phyloP scores from a whole-genome alignment of 2,113 vertebrate genomes.

The Ophiodon elongatus region DNA sequence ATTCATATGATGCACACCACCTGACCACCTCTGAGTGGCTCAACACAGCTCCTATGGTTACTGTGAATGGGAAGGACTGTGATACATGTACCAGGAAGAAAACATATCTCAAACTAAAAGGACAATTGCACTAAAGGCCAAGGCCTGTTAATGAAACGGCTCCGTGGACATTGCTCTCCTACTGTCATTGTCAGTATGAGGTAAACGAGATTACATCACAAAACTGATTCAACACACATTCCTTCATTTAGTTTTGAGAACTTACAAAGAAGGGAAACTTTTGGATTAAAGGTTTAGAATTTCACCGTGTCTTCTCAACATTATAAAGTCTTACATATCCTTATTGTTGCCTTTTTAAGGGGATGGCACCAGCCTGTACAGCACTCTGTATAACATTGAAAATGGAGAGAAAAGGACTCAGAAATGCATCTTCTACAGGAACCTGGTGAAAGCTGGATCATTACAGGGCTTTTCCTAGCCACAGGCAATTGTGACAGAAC shows the following conservation, averaged over 20 bases:
- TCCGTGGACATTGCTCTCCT: neutral
- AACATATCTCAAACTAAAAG: too few relatives aligned
- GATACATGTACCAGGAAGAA: too few relatives aligned
- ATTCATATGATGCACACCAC: neutral
- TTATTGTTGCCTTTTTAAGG: neutral
- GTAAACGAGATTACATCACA: neutral
- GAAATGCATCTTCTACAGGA: neutral
- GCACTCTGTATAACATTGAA: neutral
- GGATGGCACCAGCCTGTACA: neutral
- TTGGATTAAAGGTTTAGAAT: neutral
- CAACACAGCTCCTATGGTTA: too few relatives aligned
- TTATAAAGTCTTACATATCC: neutral
- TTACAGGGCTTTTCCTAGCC: conserved; percentile 21
- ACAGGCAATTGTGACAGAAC: conserved; percentile 29
- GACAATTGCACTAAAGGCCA: neutral
- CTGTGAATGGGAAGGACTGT: too few relatives aligned
- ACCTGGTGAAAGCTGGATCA: neutral
- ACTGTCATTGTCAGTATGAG: neutral
- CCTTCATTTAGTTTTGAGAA: neutral
- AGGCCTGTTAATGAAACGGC: neutral
- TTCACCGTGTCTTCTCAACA: neutral
- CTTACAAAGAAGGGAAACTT: neutral
- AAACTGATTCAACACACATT: neutral
- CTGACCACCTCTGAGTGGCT: too few relatives aligned
- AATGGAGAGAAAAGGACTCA: neutral